A percentile compares a stretch with the other conserved stretches of the same genome.
phyloP scores from a whole-genome alignment of 2,113 vertebrate species.

The Siniperca chuatsi region DNA sequence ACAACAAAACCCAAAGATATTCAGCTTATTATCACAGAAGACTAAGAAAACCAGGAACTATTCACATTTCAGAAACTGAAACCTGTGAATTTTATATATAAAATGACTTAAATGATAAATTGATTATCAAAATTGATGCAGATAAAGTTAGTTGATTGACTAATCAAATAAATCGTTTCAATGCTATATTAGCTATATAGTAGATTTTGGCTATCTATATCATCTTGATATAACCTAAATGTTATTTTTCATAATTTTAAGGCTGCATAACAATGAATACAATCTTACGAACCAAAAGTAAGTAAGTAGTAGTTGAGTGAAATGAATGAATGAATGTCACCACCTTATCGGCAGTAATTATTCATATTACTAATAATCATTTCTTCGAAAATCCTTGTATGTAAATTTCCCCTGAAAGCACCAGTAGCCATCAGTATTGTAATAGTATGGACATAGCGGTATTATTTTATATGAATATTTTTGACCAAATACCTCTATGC shows the following conservation, averaged over 20 bases:
- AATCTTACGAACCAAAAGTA: background rate
- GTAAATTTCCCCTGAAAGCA: no score
- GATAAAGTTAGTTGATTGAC: background rate
- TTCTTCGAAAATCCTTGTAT: no score
- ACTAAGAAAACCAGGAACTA: background rate
- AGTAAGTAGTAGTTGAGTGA: background rate
- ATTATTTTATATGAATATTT: no score
- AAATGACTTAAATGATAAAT: no score
- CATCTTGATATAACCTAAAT: background rate
- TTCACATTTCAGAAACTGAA: background rate
- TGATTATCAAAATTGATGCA: background rate
- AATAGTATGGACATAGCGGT: no score
- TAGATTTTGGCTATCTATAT: background rate
- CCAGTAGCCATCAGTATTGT: no score
- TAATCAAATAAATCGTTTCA: background rate
- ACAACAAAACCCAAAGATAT: background rate
- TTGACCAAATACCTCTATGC: no score
- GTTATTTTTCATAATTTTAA: background rate
- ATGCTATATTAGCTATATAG: background rate
- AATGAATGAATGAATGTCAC: background rate
- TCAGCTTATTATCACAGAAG: background rate
- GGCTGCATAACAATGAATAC: background rate
- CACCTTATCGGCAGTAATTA: no score
- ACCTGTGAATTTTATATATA: no score
- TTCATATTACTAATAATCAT: no score